phyloP scores from a whole-genome alignment of 1,140 invertebrate genomes.

The Gryon sp. region DNA sequence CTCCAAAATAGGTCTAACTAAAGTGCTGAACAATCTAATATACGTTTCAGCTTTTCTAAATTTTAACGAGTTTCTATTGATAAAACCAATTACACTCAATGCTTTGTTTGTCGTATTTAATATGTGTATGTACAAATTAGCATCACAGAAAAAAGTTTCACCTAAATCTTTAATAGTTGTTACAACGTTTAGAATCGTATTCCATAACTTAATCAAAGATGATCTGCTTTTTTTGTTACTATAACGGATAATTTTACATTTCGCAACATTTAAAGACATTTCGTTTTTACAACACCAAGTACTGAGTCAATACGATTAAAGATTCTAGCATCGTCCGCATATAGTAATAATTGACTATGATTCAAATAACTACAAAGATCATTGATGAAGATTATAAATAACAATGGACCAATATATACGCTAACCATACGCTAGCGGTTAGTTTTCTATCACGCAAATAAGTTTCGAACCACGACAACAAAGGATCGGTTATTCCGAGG shows the following conservation, averaged over 20 bases:
- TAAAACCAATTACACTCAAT: no score
- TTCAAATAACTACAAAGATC: not conserved
- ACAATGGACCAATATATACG: not conserved
- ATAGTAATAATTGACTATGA: constrained; percentile 9
- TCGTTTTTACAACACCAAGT: not conserved
- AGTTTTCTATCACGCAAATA: not conserved
- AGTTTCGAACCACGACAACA: not conserved
- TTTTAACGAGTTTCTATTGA: no score
- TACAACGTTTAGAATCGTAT: not conserved
- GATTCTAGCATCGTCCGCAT: constrained; percentile 12
- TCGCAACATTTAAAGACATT: not conserved
- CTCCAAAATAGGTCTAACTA: no score
- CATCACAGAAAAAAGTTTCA: not conserved
- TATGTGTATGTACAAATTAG: no score
- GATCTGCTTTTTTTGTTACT: not conserved
- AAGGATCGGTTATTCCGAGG: not conserved
- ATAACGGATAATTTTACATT: not conserved
- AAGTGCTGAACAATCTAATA: no score
- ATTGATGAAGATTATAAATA: constrained; percentile 20
- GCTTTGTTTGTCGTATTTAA: no score
- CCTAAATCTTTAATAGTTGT: not conserved
- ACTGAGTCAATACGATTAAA: no score
- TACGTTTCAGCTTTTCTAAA: no score
- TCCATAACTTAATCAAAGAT: not conserved
- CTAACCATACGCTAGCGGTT: not conserved